These are phyloP conservation scores for Motacilla alba DNA, from an alignment of 2,113 vertebrate species.

Conservation along the genomic window DNA sequence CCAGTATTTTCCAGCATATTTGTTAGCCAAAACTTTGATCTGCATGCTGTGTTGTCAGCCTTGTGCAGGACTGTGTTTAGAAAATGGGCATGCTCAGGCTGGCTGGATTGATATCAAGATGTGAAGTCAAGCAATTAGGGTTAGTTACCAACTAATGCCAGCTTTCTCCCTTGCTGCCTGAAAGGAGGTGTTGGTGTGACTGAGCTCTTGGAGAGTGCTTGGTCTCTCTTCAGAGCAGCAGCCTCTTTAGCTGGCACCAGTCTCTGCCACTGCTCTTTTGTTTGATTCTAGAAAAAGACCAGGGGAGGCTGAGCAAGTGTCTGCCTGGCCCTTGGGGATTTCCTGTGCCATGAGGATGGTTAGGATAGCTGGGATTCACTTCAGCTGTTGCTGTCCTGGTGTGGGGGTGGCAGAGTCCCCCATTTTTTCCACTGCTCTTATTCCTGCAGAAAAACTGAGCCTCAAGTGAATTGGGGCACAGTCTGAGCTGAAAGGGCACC, in stretches of 20 bases:
- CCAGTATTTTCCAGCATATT: neutral
- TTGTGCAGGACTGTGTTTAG: neutral
- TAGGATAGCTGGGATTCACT: neutral
- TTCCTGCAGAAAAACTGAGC: neutral
- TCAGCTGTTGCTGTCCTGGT: neutral
- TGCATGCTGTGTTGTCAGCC: neutral
- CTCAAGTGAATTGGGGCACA: fast-evolving
- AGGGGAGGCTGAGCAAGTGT: neutral
- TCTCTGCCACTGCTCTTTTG: neutral
- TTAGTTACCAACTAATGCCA: neutral
- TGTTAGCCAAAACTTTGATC: slow-evolving; percentile 4
- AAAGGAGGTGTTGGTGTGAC: neutral
- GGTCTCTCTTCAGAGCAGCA: neutral
- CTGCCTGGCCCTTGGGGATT: neutral
- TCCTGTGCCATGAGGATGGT: neutral
- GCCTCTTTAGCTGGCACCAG: neutral
- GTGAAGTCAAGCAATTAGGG: neutral
- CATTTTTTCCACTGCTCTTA: neutral
- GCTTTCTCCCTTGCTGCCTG: neutral
- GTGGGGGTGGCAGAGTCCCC: neutral
- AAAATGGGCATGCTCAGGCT: neutral
- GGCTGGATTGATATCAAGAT: neutral
- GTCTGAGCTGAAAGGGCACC: neutral
- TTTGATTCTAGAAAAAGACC: neutral
- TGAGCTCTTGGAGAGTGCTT: neutral